Percentiles rank a stretch among this genome's conserved stretches.
Evolutionary conservation across 1,140 invertebrate species (phyloP).

Genomic region (Anthonomus grandis): DNA sequence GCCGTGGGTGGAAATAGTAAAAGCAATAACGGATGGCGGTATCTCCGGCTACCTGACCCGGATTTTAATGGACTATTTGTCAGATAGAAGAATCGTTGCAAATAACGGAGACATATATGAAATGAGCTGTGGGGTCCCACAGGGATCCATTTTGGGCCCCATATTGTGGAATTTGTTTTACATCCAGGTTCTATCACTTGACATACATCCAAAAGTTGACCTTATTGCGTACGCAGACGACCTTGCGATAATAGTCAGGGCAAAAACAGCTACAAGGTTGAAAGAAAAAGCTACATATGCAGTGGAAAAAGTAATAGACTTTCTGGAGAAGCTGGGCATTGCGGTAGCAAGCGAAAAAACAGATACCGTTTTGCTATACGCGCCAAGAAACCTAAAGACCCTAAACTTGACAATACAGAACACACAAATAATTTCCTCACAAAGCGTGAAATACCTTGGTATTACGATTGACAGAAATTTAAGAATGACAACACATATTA

Average conservation of each 20-base stretch:
- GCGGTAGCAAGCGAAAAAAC: constrained; percentile 4
- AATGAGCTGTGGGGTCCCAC: constrained; percentile 16
- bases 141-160: constrained; percentile 21
- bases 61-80: no score
- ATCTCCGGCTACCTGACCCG: no score
- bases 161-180: constrained; percentile 24
- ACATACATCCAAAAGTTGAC: neutral
- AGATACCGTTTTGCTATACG: constrained; percentile 5
- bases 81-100: no score
- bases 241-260: constrained; percentile 6
- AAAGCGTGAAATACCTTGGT: neutral
- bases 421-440: neutral
- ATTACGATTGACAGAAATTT: neutral
- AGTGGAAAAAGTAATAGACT: neutral
- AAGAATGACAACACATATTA: neutral
- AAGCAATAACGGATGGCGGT: no score
- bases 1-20: no score
- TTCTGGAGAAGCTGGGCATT: neutral
- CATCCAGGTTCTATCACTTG: constrained; percentile 6
- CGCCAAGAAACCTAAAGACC: neutral
- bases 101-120: no score
- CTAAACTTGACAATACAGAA: neutral
- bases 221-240: constrained; percentile 23
- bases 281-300: neutral
- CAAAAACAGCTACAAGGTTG: neutral